Percentiles rank a stretch among this genome's conserved stretches.
Evolutionary conservation across 2,113 vertebrate genomes (phyloP).

Genomic region (Pandion haliaetus): DNA sequence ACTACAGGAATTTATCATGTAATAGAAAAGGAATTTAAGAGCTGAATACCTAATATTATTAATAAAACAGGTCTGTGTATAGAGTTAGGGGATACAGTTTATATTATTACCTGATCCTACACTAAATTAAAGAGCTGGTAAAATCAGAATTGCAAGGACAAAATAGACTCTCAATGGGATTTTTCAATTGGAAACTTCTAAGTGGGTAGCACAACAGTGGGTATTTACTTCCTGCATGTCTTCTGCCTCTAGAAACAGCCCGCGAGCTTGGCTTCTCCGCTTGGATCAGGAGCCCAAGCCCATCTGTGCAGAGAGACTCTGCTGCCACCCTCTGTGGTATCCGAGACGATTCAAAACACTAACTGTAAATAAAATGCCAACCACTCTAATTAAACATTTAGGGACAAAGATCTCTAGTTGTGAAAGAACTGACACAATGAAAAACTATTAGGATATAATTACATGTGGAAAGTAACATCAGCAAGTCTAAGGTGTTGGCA

Average conservation of each 20-base stretch:
- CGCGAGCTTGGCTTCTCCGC: neutral
- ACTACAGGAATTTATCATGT: conserved; percentile 34
- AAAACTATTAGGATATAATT: neutral
- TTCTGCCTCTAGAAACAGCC: neutral
- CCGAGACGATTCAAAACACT: neutral
- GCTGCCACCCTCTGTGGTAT: conserved; percentile 8
- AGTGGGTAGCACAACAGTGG: neutral
- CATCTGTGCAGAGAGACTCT: neutral
- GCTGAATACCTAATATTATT: conserved; percentile 42
- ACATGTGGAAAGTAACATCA: neutral
- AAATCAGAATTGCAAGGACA: neutral
- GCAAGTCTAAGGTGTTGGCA: neutral
- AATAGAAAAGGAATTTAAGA: conserved; percentile 61
- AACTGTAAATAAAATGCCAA: neutral
- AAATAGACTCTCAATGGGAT: neutral
- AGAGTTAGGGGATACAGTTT: neutral
- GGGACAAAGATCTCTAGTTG: neutral
- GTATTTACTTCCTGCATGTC: neutral
- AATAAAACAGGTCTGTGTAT: conserved; percentile 35
- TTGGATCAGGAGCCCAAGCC: neutral
- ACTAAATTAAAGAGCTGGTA: neutral
- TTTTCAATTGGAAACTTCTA: neutral
- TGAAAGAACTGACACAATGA: neutral
- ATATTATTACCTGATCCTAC: conserved; percentile 19
- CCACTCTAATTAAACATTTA: neutral